These are phyloP conservation scores for Brenthis ino DNA, from an alignment of 2,888 invertebrate species.

Conservation along the genomic window DNA sequence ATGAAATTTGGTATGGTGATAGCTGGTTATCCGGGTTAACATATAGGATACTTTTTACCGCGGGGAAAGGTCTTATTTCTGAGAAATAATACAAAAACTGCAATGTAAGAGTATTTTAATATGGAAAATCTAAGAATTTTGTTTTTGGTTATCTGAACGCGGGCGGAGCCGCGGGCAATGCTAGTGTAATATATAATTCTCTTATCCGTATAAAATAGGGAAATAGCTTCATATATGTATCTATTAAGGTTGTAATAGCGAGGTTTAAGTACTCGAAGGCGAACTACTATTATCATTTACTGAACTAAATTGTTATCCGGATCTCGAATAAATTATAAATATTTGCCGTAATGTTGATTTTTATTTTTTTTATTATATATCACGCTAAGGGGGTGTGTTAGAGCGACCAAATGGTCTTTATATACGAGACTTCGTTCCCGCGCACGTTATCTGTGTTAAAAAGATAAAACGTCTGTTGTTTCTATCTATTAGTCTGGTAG, in stretches of 20 bases:
- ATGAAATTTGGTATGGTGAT: too few species aligned
- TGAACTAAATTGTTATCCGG: slow-evolving; percentile 34
- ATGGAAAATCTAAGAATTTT: too few species aligned
- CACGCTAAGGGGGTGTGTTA: slow-evolving; percentile 39
- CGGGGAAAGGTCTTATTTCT: too few species aligned
- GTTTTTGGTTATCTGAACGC: too few species aligned
- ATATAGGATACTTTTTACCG: too few species aligned
- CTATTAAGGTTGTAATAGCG: background rate
- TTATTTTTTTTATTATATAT: slow-evolving; percentile 36
- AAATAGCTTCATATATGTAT: too few species aligned
- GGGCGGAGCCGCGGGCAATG: too few species aligned
- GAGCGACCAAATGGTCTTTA: slow-evolving; percentile 18
- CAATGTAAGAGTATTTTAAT: too few species aligned
- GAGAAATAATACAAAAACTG: too few species aligned
- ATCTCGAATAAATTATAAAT: slow-evolving; percentile 19
- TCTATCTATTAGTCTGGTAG: slow-evolving; percentile 31
- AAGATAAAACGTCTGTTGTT: slow-evolving; percentile 31
- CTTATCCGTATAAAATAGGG: too few species aligned
- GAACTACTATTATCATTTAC: slow-evolving; percentile 25
- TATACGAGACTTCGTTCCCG: slow-evolving; percentile 35
- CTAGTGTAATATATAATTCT: too few species aligned
- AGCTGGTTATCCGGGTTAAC: too few species aligned
- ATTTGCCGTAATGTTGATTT: slow-evolving; percentile 10
- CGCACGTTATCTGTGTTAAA: slow-evolving; percentile 32
- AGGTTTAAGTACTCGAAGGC: background rate